phyloP scores from a whole-genome alignment of 2,113 vertebrate genomes.

The Physeter macrocephalus region DNA sequence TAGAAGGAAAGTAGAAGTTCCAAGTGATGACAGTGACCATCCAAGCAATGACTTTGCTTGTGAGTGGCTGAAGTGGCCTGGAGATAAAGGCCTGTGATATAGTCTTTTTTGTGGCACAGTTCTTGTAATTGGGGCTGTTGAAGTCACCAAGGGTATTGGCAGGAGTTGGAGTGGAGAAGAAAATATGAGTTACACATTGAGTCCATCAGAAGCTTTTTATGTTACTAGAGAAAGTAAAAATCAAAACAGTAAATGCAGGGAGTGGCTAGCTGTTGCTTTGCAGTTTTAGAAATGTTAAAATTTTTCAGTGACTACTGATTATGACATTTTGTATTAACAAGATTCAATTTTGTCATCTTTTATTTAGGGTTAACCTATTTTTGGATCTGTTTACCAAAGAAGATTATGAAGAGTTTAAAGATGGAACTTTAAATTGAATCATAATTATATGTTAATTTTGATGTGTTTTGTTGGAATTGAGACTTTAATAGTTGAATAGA shows the following conservation, averaged over 20 bases:
- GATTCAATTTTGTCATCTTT: constrained; percentile 39
- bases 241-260: background rate
- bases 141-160: background rate
- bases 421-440: constrained; percentile 21
- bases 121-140: background rate
- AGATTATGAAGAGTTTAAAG: constrained; percentile 52
- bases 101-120: background rate
- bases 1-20: background rate
- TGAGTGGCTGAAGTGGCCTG: background rate
- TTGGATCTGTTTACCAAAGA: constrained; percentile 41
- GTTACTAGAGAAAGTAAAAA: background rate
- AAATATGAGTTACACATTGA: background rate
- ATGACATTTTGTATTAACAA: constrained; percentile 6
- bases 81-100: background rate
- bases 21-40: background rate
- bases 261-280: background rate
- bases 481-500: background rate
- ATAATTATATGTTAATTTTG: constrained; percentile 16
- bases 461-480: background rate
- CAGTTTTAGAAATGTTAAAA: background rate
- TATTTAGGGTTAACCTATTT: constrained; percentile 40
- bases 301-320: background rate
- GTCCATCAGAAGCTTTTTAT: background rate
- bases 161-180: background rate
- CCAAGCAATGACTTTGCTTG: background rate